Percentiles rank a stretch among this genome's conserved stretches.
phyloP scores from a whole-genome alignment of 2,888 invertebrate genomes.

The Halictus quadricinctus region DNA sequence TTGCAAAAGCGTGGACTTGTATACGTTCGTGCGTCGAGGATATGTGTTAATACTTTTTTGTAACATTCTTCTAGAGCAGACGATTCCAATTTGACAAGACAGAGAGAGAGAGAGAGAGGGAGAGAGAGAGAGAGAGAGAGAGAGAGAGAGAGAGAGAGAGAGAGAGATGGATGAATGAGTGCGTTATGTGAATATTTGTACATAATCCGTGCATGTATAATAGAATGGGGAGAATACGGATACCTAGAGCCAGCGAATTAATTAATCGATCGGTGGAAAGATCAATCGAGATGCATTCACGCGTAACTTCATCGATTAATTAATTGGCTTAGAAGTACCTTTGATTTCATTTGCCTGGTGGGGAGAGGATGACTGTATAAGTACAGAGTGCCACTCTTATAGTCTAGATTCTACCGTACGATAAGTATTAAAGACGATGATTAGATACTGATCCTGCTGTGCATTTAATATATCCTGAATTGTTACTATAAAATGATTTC shows the following conservation, averaged over 20 bases:
- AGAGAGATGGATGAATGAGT: not conserved
- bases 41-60: not conserved
- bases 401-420: slow-evolving; percentile 18
- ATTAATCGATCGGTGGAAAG: slow-evolving; percentile 45
- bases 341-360: slow-evolving; percentile 25
- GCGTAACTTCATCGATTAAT: slow-evolving; percentile 48
- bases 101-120: not conserved
- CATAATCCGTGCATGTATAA: slow-evolving; percentile 35
- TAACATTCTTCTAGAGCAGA: slow-evolving; percentile 8
- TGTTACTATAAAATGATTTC: not conserved
- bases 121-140: not conserved
- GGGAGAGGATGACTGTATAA: slow-evolving; percentile 24
- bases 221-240: slow-evolving; percentile 11
- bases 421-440: slow-evolving; percentile 36
- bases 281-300: slow-evolving; percentile 20
- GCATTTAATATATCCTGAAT: not conserved
- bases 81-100: not conserved
- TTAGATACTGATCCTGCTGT: slow-evolving; percentile 11
- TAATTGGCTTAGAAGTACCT: slow-evolving; percentile 29
- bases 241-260: slow-evolving; percentile 19
- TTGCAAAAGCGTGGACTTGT: not conserved
- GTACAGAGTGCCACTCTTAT: slow-evolving; percentile 29
- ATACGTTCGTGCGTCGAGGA: not conserved
- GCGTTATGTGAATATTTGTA: slow-evolving; percentile 33
- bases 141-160: not conserved